phyloP scores from a whole-genome alignment of 2,888 invertebrate species.

The Ceriagrion tenellum region DNA sequence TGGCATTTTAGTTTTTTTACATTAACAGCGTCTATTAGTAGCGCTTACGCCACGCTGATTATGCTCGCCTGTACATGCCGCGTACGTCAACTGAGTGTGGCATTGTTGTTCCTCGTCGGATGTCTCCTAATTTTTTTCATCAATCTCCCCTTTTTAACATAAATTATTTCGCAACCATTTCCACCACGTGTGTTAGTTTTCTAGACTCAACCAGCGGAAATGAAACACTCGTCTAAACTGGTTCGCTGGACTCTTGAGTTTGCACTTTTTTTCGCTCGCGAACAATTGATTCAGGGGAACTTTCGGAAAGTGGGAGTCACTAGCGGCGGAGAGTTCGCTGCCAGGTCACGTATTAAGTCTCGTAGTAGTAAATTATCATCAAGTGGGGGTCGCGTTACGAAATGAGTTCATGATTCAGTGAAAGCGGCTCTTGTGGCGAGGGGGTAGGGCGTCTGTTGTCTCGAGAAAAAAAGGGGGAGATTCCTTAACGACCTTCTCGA shows the following conservation, averaged over 20 bases:
- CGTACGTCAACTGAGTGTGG: not conserved
- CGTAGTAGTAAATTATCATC: constrained; percentile 48
- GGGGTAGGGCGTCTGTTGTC: not conserved
- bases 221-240: not conserved
- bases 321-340: not conserved
- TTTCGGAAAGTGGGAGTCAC: constrained; percentile 2
- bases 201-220: not conserved
- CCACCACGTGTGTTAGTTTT: not conserved
- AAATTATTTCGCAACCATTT: not conserved
- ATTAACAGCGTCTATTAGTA: not conserved
- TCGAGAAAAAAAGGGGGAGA: constrained; percentile 1
- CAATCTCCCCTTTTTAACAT: not conserved
- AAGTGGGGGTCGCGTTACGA: constrained; percentile 39
- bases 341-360: constrained; percentile 57
- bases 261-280: not conserved
- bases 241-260: not conserved
- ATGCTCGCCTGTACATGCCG: not conserved
- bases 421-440: constrained; percentile 6
- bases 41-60: not conserved
- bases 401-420: constrained; percentile 59
- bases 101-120: not conserved
- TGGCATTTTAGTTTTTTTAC: not conserved
- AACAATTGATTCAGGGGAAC: constrained; percentile 21
- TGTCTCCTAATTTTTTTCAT: not conserved
- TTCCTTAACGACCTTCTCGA: constrained; percentile 25